Evolutionary conservation across 2,888 invertebrate species (phyloP), one percentile per base, ranked within the genome.

Genomic region (Drosophila silvestris): DNA sequence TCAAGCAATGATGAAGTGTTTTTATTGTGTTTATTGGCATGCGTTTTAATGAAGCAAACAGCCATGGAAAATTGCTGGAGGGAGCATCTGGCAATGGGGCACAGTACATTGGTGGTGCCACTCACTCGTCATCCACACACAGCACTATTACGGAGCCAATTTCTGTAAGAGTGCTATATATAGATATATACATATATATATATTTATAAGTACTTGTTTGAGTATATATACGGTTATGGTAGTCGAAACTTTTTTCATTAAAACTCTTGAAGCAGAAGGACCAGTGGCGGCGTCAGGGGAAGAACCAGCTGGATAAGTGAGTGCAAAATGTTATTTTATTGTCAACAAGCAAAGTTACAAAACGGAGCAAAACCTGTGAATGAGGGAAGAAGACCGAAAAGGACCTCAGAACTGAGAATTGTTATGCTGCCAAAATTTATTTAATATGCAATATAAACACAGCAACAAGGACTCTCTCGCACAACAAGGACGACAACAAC

Each of bases 291-390:
- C 0, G 37, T n/a, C 47, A 26, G 37, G 2, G 56, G 2, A 62
- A 64, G 59, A 57, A 68, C 85, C 88, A 85, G 85, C 88, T 88
- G 89, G 74, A 82, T 88, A 87, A 90, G 89, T 87, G 89, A 90
- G 87, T 87, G 87, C 85, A 90, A 87, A 90, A 87, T 90, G 90
- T 89, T 87, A 87, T 90, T 90, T 87, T 89, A 90, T 87, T 87
- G 86, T 90, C 89, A 86, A 83, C 86, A 90, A 88, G 83, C 74
- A 77, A 86, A 79, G 74, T 79, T 80, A 82, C 79, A 82, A 69
- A 62, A 47, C 47, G 47, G 26, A 26, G 26, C 63, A 70, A 44
- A 41, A 47, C 47, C 47, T 26, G 47, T 47, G 26, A 47, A 56
- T 44, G 52, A 52, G 22, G 28, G n/a, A 33, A 37, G 61, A 59